Evolutionary conservation across 2,888 invertebrate species (phyloP), one percentile per base, ranked within the genome.

Genomic region (Camponotus fellah): DNA sequence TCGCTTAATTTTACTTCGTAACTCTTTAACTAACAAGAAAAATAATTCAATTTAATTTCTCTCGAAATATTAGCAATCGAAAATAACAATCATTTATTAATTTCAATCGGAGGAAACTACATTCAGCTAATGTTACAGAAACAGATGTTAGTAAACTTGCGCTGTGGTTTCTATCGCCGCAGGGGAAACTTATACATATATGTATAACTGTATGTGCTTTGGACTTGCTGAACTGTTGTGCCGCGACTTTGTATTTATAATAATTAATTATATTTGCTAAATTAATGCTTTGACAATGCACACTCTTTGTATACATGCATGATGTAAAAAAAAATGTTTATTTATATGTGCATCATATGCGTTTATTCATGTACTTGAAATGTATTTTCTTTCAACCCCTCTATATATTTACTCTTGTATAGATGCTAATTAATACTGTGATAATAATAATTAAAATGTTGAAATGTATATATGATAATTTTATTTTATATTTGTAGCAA

Each of bases 341-440:
- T 49, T 37, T 26, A 26, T 9, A 14, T 21, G 5, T 14, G 14
- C 17, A 26, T 26, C 26, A 26, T 26, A 26, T 37, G 37, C 37
- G 37, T 8, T 37, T 37, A 37, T 37, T 8, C 8, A 37, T 37
- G 37, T 8, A 37, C 8, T 58, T 14, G 17, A 72, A 58, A 46
- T 46, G 12, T 26, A 58, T 43, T 74, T 74, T 74, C 8, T 12
- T 43, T 74, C 14, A 10, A 56, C 21, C 10, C n/a, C 53, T 56
- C 8, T 56, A 10, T 56, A 21, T 21, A 56, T 21, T n/a, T 21
- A 56, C 2, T 56, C 5, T 21, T 56, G 56, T 56, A 21, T 56
- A 56, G 9, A 56, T 56, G n/a, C 56, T 3, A 56, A 56, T 2
- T 26, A 26, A 56, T 9, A n/a, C 8, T 49, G n/a, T 5, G 53